A percentile compares a stretch with the other conserved stretches of the same genome.
Conservation (phyloP, 2,113 vertebrate genomes). For the Pterophyllum scalare region DNA sequence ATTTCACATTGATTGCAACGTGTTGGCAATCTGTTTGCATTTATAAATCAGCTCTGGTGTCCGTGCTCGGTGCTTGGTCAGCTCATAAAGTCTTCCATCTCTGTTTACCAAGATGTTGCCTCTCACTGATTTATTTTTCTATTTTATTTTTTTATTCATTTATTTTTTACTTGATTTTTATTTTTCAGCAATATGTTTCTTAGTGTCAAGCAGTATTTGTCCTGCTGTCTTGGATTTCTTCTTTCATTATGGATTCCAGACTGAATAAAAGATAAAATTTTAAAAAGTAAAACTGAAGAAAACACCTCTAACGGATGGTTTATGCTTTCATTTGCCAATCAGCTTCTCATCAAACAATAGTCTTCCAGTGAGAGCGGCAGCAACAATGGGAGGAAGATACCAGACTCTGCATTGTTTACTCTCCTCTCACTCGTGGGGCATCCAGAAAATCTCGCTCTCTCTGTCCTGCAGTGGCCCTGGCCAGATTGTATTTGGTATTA, state of each 20-base stretch:
- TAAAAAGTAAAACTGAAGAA: neutral
- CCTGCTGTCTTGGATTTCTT: neutral
- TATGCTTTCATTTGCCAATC: conserved; percentile 41
- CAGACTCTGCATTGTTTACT: conserved; percentile 70
- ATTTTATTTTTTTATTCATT: neutral
- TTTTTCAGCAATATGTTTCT: neutral
- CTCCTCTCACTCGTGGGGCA: conserved; percentile 46
- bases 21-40: neutral
- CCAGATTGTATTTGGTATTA: conserved; percentile 54
- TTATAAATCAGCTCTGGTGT: too few species aligned
- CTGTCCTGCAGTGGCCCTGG: conserved; percentile 32
- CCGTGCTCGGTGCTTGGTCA: neutral
- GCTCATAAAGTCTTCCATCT: neutral
- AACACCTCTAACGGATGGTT: neutral
- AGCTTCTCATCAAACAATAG: conserved; percentile 60
- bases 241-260: neutral
- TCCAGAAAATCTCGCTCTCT: conserved; percentile 55
- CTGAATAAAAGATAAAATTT: neutral
- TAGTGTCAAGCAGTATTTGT: neutral
- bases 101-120: neutral
- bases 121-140: neutral
- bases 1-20: neutral
- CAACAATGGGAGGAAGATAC: conserved; percentile 72
- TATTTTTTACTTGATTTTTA: neutral
- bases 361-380: conserved; percentile 33